Percentiles rank a stretch among this genome's conserved stretches.
Evolutionary conservation across 2,113 vertebrate species (phyloP).

Genomic region (Harpagus bidentatus): DNA sequence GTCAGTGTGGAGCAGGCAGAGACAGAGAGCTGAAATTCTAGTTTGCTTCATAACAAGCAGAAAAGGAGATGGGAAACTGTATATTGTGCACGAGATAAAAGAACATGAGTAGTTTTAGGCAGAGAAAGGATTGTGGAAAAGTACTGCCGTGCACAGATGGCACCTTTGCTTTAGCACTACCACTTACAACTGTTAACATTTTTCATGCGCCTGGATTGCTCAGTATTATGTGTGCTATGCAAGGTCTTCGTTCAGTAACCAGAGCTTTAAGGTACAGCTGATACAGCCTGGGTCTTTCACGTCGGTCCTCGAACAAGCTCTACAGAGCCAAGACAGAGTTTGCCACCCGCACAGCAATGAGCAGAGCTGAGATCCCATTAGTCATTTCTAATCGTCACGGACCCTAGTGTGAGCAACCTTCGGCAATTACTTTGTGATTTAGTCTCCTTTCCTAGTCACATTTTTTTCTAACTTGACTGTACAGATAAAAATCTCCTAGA

Average conservation of each 20-base stretch:
- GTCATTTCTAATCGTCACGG: not conserved
- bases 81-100: not conserved
- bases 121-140: not conserved
- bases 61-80: not conserved
- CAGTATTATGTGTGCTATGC: fast-evolving
- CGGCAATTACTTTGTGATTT: not conserved
- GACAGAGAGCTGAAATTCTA: not conserved
- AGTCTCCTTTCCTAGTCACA: not conserved
- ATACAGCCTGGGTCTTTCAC: not conserved
- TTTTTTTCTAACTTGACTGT: not conserved
- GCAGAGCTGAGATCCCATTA: not conserved
- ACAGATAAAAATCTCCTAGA: not conserved
- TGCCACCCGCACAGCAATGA: fast-evolving
- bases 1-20: not conserved
- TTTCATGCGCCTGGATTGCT: not conserved
- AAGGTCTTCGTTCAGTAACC: not conserved
- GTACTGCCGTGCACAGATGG: not conserved
- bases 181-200: not conserved
- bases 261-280: not conserved
- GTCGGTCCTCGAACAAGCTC: not conserved
- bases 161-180: not conserved
- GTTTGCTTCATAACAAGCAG: not conserved
- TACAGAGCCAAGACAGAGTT: not conserved
- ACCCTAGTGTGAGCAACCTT: not conserved
- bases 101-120: not conserved